Percentiles rank a stretch among this genome's conserved stretches.
Evolutionary conservation across 2,888 invertebrate genomes (phyloP).

Genomic region (Mycalesis mineus): DNA sequence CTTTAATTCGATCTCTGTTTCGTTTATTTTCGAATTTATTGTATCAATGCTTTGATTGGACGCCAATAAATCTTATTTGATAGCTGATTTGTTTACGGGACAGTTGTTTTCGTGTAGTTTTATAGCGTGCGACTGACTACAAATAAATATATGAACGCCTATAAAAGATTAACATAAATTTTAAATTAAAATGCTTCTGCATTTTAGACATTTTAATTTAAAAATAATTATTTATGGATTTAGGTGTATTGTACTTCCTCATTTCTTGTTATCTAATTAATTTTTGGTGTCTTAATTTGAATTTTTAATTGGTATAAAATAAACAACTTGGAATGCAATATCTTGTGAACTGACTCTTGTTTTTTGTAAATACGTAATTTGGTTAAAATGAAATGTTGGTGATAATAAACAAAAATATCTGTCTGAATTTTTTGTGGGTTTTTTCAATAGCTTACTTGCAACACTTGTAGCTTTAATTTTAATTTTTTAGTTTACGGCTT

Average conservation of each 20-base stretch:
- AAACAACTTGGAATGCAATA: too few species aligned
- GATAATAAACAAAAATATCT: too few species aligned
- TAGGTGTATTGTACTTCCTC: neutral
- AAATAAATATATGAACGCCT: neutral
- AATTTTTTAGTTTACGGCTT: too few species aligned
- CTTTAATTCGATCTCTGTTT: conserved; percentile 2
- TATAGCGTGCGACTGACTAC: neutral
- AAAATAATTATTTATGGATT: too few species aligned
- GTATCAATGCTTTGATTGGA: neutral
- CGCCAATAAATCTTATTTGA: conserved; percentile 11
- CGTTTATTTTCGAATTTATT: neutral
- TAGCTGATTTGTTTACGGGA: conserved; percentile 7
- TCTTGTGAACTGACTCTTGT: too few species aligned
- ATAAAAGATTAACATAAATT: neutral
- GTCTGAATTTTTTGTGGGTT: too few species aligned
- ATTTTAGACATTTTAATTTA: neutral
- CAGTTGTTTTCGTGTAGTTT: neutral
- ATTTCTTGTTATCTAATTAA: neutral
- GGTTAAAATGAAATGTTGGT: too few species aligned
- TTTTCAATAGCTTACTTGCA: too few species aligned
- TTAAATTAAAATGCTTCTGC: neutral
- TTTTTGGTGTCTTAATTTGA: neutral
- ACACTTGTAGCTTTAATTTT: too few species aligned
- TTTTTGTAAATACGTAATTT: too few species aligned
- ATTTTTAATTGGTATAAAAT: too few species aligned